A percentile compares a stretch with the other conserved stretches of the same genome.
These are phyloP conservation scores for Beroe ovata DNA, from an alignment of 37 sponge, comb jelly and placozoan genomes.

Conservation along the genomic window DNA sequence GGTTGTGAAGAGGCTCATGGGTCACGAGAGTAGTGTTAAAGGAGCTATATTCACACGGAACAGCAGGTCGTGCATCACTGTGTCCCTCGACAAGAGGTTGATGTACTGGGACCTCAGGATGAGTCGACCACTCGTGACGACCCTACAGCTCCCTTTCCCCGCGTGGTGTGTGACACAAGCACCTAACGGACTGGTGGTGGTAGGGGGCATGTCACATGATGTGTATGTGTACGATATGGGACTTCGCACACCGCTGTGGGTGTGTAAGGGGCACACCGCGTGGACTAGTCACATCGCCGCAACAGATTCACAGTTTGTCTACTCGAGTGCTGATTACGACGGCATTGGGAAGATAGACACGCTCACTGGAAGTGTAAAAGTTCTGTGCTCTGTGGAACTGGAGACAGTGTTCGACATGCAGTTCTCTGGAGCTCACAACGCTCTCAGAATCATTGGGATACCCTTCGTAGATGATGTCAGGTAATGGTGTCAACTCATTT, in stretches of 20 bases:
- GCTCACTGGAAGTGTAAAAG: not conserved
- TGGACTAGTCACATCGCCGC: constrained; percentile 1
- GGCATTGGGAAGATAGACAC: constrained; percentile 29
- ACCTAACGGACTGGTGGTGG: not conserved
- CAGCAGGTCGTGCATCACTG: not conserved
- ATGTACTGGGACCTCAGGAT: constrained; percentile 44
- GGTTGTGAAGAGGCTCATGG: not conserved
- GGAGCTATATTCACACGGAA: not conserved
- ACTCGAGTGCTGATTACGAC: constrained; percentile 41
- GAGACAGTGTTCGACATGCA: constrained; percentile 12
- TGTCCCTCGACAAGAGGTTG: not conserved
- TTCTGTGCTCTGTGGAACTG: constrained; percentile 7
- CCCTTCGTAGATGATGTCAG: constrained; percentile 29
- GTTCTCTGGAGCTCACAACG: not conserved
- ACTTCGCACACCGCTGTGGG: constrained; percentile 27
- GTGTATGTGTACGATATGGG: constrained; percentile 57
- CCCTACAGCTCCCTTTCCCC: not conserved
- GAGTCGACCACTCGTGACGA: not conserved
- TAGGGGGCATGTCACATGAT: constrained; percentile 34
- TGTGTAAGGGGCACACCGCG: constrained; percentile 31
- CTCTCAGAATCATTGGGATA: constrained; percentile 14
- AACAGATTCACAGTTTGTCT: not conserved
- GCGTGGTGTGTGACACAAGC: not conserved
- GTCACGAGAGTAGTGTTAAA: constrained; percentile 37
- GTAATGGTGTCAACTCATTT: too few species aligned